Evolutionary conservation across 2,888 invertebrate species (phyloP), one percentile per base, ranked within the genome.

Genomic region (Lasioglossum villosulum): DNA sequence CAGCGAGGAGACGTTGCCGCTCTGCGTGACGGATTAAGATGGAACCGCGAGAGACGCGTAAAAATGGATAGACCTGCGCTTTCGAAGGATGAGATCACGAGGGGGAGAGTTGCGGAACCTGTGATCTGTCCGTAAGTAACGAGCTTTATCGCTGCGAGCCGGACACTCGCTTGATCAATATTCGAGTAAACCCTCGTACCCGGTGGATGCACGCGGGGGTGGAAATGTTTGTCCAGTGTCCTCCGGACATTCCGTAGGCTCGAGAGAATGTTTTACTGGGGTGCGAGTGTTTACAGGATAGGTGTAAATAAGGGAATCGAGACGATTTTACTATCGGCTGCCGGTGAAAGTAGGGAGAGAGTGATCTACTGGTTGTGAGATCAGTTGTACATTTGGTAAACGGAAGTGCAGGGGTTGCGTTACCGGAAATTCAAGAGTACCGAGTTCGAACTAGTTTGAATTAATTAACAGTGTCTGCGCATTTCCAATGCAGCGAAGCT

Each of bases 21-120:
- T 86, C 78, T 84, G 86, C 89, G 83, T 91, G 92, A 92, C 88
- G 90, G 91, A 92, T 92, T 91, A 89, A 90, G 89, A 88, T 84
- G 81, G 86, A 87, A 87, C 84, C 74, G 83, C 79, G 80, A 78
- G n/a, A 83, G 90, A 89, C 90, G 70, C 74, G 30, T 84, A 88
- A 81, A 83, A 89, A 88, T 86, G 82, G 74, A 86, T 56, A 74
- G 78, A 66, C 75, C 63, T 12, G 63, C 30, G 37, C 72, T 37
- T 8, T 66, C 16, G 75, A 34, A 78, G 66, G 73, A 23, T 37
- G 78, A 80, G 76, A 79, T 79, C 73, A 75, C 23, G 30, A 75
- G 73, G 72, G 86, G 48, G 5, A 5, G 52, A 23, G 3, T 2
- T 39, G 66, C 45, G 16, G 52, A 75, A 78, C 52, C 73, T 74